Evolutionary conservation across 2,888 invertebrate genomes (phyloP).

Genomic region (Chorisops tibialis): DNA sequence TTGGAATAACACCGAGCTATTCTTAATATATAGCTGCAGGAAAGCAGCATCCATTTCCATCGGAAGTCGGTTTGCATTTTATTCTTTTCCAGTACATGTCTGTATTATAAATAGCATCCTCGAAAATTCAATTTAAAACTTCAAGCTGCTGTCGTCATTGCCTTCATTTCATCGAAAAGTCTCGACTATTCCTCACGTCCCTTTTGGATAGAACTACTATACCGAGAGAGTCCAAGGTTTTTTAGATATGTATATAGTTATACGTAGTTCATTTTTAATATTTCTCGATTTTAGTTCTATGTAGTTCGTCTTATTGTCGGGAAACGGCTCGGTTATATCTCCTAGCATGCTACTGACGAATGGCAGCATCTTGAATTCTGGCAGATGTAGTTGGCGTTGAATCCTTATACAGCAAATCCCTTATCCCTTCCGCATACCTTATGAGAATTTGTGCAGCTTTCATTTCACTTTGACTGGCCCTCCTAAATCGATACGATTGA

Average conservation of each 20-base stretch:
- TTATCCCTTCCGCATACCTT: too few relatives aligned
- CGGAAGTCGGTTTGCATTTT: conserved; percentile 17
- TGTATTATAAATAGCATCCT: conserved; percentile 26
- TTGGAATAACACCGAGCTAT: too few relatives aligned
- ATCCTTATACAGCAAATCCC: neutral
- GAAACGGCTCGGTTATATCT: neutral
- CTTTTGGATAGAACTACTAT: neutral
- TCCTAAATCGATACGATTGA: neutral
- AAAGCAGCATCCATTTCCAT: conserved; percentile 1
- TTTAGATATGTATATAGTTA: neutral
- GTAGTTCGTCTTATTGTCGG: neutral
- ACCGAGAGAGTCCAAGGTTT: neutral
- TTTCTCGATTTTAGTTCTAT: neutral
- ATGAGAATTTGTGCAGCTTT: too few relatives aligned
- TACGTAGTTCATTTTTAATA: neutral
- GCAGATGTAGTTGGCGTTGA: neutral
- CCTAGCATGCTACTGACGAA: neutral
- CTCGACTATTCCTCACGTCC: neutral
- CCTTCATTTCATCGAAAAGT: neutral
- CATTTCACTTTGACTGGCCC: too few relatives aligned
- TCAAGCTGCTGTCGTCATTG: conserved; percentile 18
- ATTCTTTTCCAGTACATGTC: conserved; percentile 26
- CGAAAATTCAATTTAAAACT: conserved; percentile 26
- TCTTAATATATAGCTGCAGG: conserved; percentile 1
- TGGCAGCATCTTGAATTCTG: neutral